Base-by-base conservation (phyloP, 2,888 invertebrate genomes). In the Stenichneumon culpator region DNA sequence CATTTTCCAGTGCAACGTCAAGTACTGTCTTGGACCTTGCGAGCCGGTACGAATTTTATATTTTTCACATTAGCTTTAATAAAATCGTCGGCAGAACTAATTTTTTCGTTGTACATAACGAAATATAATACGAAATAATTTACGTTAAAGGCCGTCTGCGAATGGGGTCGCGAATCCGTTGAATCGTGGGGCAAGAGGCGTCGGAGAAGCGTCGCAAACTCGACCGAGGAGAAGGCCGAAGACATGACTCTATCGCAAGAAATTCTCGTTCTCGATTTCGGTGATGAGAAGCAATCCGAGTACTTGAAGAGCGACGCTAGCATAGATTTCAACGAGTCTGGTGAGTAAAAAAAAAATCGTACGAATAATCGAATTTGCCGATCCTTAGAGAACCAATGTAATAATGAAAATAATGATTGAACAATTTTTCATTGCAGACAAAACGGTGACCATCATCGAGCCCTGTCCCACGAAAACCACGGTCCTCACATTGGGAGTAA, bases 1-100 rank as follows among this genome's bases (percentile, higher is more conserved):
- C 86, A 99, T 99, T 93, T 99, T 99, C 96, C 98, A 99, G 93
- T 99, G 98, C 94, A 99, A 99, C 94, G 98, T 99, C 90, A 98
- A 98, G 93, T 99, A 99, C 94, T 99, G 98, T 92, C 96, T 99
- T 86, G 98, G 98, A 92, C 98, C 98, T 88, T 99, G 98, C 92
- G 98, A 98, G 93, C 98, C 98, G 90, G 97, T 98, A 94, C 96
- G 96, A 36, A 63, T 32, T 25, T n/a, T 16, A 86, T 65, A 79
- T 72, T 54, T 57, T 9, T 54, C 7, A 54, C 22, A 54, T 7
- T 54, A 54, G 11, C 11, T 9, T 54, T 22, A 54, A 54, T 7
- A 22, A 54, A 47, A 54, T 54, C 6, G n/a, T 54, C 11, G 9
- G 3, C 16, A 22, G 22, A 25, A 57, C 11, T 4, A 57, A 14